Evolutionary conservation across 1,140 invertebrate species (phyloP).

Genomic region (Diprion similis): DNA sequence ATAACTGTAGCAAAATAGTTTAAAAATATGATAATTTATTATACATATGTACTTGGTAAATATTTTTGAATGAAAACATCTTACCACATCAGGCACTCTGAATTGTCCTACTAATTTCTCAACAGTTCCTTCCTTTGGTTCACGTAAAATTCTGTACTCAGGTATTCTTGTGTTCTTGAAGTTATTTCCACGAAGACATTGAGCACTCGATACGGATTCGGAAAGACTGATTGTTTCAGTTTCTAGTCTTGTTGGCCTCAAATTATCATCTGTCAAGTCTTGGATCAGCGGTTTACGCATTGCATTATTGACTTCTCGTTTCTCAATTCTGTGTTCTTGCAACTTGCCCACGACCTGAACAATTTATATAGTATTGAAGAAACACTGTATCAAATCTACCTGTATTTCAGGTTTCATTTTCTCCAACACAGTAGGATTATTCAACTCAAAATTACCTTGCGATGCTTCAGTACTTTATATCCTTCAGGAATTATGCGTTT

Average conservation of each 20-base stretch:
- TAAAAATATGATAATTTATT: constrained; percentile 24
- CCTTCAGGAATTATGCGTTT: constrained; percentile 49
- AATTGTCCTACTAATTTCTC: constrained; percentile 64
- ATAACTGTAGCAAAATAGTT: constrained; percentile 61
- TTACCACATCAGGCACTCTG: constrained; percentile 64
- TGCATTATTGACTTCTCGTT: constrained; percentile 66
- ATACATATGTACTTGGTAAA: neutral
- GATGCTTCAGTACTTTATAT: constrained; percentile 68
- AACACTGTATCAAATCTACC: constrained; percentile 1
- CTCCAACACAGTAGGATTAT: neutral
- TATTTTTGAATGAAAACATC: constrained; percentile 13
- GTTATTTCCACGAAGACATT: constrained; percentile 10
- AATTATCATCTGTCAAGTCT: constrained; percentile 52
- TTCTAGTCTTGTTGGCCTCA: neutral
- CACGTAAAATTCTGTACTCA: constrained; percentile 59
- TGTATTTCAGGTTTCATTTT: constrained; percentile 12
- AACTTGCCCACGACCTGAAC: constrained; percentile 70
- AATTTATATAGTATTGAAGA: neutral
- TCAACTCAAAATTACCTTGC: constrained; percentile 51
- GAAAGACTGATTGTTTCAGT: neutral
- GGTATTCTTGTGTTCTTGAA: constrained; percentile 50
- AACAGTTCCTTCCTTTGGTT: constrained; percentile 56
- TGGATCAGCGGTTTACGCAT: constrained; percentile 61
- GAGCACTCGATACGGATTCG: neutral
- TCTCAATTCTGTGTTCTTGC: constrained; percentile 75